phyloP scores from a whole-genome alignment of 2,888 invertebrate genomes.

The Diplolepis rosae region DNA sequence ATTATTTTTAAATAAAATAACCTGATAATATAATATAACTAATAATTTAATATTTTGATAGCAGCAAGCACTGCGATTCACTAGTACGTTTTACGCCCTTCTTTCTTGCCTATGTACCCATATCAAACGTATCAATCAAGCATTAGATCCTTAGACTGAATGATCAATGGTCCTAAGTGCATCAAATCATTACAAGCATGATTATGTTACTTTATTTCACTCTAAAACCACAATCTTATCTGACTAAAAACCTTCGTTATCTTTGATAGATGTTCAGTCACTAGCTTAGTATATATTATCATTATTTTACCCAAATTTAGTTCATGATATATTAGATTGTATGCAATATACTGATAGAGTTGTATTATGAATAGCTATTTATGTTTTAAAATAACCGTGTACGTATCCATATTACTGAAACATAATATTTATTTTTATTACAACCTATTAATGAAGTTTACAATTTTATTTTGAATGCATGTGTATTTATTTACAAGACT shows the following conservation, averaged over 20 bases:
- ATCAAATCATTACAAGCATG: slow-evolving; percentile 18
- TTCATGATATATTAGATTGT: neutral
- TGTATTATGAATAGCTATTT: neutral
- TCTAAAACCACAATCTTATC: neutral
- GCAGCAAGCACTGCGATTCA: slow-evolving; percentile 22
- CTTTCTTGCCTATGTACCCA: slow-evolving; percentile 5
- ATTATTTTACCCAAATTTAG: neutral
- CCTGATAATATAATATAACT: slow-evolving; percentile 12
- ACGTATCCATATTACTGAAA: neutral
- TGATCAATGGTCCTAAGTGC: slow-evolving; percentile 26
- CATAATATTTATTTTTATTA: no score
- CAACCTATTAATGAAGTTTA: no score
- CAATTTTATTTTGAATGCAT: slow-evolving; percentile 8
- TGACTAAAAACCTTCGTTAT: neutral
- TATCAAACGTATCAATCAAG: neutral
- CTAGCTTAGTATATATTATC: neutral
- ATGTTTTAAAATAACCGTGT: neutral
- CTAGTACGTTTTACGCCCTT: slow-evolving; percentile 24
- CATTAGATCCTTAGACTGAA: slow-evolving; percentile 27
- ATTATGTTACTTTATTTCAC: slow-evolving; percentile 4
- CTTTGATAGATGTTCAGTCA: slow-evolving; percentile 5
- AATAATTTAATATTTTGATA: slow-evolving; percentile 27
- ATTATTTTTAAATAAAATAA: no score
- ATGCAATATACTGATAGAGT: neutral
- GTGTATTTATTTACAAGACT: neutral